Evolutionary conservation across 1,140 invertebrate species (phyloP), one percentile per base, ranked within the genome.

Genomic region (Hycleus cichorii): DNA sequence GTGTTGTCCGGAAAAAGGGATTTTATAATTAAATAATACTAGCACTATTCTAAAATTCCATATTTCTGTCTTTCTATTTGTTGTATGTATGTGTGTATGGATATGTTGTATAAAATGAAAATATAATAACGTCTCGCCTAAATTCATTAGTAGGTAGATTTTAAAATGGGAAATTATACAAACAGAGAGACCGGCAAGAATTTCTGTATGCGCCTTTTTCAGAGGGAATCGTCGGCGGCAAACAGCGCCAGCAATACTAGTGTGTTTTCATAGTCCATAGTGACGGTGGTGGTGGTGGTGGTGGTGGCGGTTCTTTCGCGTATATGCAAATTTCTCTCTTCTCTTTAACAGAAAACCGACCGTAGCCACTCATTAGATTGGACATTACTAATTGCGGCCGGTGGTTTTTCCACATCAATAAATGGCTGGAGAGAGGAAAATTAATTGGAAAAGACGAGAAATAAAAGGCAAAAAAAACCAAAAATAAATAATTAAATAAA

Each of bases 321-420:
- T 32, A 32, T 54, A 59, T 59, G 58, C 58, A 59, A 59, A 59
- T 59, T 59, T 48, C 49, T 59, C 44, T 49, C 25, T 43, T 32
- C 49, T 40, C 9, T 40, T 11, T 46, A 7, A 27, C 51, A 45
- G 40, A 53, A 44, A 53, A 45, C 51, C 46, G 50, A 45, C 51
- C 57, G 57, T 44, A 49, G 49, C 57, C 61, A 52, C 49, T 63
- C 61, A 63, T 63, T 59, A 63, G 57, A 59, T 54, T 32, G 61
- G 61, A 63, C 61, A 63, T 63, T 59, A 58, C 57, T 63, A 63
- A 63, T 63, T 63, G 61, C 54, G 58, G 58, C 25, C 60, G 48
- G 47, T 43, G 50, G 56, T 54, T 62, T 57, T 51, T 49, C 43
- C 49, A 39, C 54, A 53, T 57, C 59, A 49, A 61, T 61, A 32